Percentiles rank a stretch among this genome's conserved stretches.
Conservation (phyloP, 1,140 invertebrate species). For the Anastrepha ludens region DNA sequence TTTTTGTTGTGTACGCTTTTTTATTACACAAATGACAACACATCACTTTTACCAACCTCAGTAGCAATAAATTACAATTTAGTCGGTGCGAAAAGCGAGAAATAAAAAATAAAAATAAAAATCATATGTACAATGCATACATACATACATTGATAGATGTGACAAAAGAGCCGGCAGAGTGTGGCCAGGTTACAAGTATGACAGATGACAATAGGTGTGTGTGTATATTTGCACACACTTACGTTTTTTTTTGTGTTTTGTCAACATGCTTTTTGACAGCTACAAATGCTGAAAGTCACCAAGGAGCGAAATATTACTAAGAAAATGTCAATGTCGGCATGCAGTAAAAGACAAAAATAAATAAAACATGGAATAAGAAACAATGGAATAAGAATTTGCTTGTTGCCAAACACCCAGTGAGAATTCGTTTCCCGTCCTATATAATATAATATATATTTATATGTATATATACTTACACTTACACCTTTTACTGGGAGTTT, state of each 20-base stretch:
- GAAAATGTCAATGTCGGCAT: neutral
- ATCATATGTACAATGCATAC: too few relatives aligned
- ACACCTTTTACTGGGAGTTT: too few relatives aligned
- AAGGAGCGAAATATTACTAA: neutral
- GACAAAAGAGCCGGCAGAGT: neutral
- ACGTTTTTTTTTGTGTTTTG: neutral
- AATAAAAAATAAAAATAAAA: neutral
- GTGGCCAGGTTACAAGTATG: neutral
- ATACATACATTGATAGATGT: too few relatives aligned
- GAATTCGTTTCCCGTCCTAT: too few relatives aligned
- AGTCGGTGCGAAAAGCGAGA: neutral
- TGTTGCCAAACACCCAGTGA: too few relatives aligned
- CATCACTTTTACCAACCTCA: neutral
- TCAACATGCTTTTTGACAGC: slow-evolving; percentile 23
- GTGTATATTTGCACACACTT: neutral
- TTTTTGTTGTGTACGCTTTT: neutral
- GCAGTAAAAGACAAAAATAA: neutral
- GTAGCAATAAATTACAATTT: slow-evolving; percentile 25
- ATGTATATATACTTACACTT: too few relatives aligned
- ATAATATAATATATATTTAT: too few relatives aligned
- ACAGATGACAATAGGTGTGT: neutral
- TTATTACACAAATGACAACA: neutral
- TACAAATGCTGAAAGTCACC: neutral
- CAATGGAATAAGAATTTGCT: neutral
- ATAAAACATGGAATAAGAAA: neutral